Conservation (phyloP, 2,888 invertebrate species). For the Drosophila rellima region DNA sequence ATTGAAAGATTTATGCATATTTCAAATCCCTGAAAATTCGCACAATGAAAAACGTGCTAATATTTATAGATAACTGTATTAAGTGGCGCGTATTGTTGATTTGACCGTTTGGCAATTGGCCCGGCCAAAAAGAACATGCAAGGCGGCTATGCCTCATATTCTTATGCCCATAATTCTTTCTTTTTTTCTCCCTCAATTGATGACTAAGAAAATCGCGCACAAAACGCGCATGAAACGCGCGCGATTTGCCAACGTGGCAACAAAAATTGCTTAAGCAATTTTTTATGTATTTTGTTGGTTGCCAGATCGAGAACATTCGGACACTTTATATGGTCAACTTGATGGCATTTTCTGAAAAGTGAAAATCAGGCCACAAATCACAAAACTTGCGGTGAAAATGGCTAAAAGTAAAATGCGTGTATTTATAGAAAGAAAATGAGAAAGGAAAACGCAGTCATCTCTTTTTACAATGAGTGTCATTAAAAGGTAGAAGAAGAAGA, state of each 20-base stretch:
- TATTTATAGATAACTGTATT: conserved; percentile 26
- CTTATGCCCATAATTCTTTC: conserved; percentile 1
- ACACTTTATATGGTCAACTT: neutral
- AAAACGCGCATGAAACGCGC: conserved; percentile 42
- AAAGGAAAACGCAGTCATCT: neutral
- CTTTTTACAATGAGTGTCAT: neutral
- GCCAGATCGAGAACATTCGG: conserved; percentile 19
- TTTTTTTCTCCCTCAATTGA: conserved; percentile 4
- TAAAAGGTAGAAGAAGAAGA: neutral
- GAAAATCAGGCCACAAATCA: conserved; percentile 20
- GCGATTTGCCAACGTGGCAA: conserved; percentile 43
- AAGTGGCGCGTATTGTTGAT: conserved; percentile 22
- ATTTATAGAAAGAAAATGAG: conserved; percentile 10
- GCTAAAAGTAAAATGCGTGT: conserved; percentile 20
- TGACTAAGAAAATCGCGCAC: conserved; percentile 49
- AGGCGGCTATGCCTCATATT: conserved; percentile 22
- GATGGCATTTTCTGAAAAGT: neutral
- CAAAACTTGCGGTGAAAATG: conserved; percentile 5
- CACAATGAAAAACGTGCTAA: conserved; percentile 45
- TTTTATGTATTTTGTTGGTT: neutral
- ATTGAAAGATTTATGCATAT: conserved; percentile 8
- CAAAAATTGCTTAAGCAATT: conserved; percentile 5
- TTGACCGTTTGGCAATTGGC: conserved; percentile 10
- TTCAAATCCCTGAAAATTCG: conserved; percentile 10
- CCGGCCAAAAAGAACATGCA: conserved; percentile 14